Percentiles rank a stretch among this genome's conserved stretches.
phyloP scores from a whole-genome alignment of 2,888 invertebrate species.

The Pandemis corylana region DNA sequence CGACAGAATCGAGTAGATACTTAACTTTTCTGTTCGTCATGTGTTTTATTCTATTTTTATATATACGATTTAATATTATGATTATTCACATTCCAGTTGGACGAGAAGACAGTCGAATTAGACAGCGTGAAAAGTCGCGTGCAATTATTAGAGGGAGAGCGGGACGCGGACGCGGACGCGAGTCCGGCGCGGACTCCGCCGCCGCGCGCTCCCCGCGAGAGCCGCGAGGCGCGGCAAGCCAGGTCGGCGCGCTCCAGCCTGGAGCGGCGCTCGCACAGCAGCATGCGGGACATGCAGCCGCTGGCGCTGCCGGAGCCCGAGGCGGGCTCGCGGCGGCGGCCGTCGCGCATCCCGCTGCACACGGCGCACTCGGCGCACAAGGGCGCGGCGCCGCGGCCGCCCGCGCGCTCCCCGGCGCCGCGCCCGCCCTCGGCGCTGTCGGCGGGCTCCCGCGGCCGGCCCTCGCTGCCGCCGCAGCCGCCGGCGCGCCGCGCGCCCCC shows the following conservation, averaged over 20 bases:
- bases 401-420: conserved; percentile 81
- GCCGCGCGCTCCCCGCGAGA: conserved; percentile 3
- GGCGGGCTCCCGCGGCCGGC: conserved; percentile 50
- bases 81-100: conserved; percentile 84
- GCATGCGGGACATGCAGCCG: conserved; percentile 80
- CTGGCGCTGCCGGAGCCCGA: conserved; percentile 78
- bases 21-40: too few relatives aligned
- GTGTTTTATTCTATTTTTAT: too few relatives aligned
- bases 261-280: conserved; percentile 60
- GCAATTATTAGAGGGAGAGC: conserved; percentile 87
- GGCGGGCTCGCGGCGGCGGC: conserved; percentile 67
- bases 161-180: conserved; percentile 37
- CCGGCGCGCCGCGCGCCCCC: conserved; percentile 57
- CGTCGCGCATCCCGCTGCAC: conserved; percentile 90
- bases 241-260: conserved; percentile 57
- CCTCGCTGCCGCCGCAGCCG: conserved; percentile 61
- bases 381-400: conserved; percentile 85
- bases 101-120: conserved; percentile 92
- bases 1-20: too few relatives aligned
- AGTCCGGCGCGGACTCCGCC: conserved; percentile 50
- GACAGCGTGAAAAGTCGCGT: conserved; percentile 92
- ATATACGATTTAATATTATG: too few relatives aligned
- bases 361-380: conserved; percentile 63
- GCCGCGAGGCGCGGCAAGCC: not conserved
- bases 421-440: conserved; percentile 53